phyloP scores from a whole-genome alignment of 2,888 invertebrate genomes.

The Hypomecis punctinalis region DNA sequence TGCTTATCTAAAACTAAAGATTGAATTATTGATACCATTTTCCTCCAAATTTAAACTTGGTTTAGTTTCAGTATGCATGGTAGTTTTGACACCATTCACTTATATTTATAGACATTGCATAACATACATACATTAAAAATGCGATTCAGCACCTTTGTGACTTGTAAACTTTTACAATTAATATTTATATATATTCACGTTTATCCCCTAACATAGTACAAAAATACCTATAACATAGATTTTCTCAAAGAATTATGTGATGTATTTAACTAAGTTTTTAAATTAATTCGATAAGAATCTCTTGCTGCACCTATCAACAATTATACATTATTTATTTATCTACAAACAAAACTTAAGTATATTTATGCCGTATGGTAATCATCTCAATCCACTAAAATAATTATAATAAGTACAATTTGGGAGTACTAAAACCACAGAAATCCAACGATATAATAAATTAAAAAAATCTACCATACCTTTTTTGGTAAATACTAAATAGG shows the following conservation, averaged over 20 bases:
- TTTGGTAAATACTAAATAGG: no score
- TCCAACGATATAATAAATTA: not conserved
- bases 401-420: not conserved
- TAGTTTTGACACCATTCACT: not conserved
- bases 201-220: no score
- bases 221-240: no score
- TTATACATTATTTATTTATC: not conserved
- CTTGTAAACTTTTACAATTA: not conserved
- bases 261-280: not conserved
- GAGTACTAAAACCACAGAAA: not conserved
- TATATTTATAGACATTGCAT: not conserved
- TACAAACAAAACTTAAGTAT: no score
- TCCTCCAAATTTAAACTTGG: no score
- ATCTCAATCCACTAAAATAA: not conserved
- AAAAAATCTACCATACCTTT: no score
- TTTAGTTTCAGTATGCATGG: no score
- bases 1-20: not conserved
- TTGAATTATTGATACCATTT: not conserved
- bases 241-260: not conserved
- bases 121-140: constrained; percentile 1
- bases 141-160: constrained; percentile 6
- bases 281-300: not conserved
- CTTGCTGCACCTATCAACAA: not conserved
- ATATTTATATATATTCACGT: not conserved
- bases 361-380: not conserved